These are phyloP conservation scores for Chaunax sp. DNA, from an alignment of 2,797 vertebrate species.

Conservation along the genomic window DNA sequence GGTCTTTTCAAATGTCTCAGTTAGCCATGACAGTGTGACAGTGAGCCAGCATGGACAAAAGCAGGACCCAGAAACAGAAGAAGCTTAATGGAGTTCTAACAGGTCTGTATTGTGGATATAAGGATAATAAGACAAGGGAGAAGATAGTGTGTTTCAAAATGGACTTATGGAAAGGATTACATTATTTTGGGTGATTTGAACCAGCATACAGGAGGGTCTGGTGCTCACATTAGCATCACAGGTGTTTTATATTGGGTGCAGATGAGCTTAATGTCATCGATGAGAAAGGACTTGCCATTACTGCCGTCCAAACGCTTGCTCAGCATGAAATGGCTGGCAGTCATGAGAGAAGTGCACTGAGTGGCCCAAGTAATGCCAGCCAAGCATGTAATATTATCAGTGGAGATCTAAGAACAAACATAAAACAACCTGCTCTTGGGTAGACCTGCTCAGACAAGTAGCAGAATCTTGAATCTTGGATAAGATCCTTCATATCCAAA, in stretches of 20 bases:
- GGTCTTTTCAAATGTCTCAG: neutral
- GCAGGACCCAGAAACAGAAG: neutral
- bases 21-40: no score
- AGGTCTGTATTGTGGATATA: neutral
- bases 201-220: neutral
- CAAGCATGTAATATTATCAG: conserved; percentile 50
- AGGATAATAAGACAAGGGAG: neutral
- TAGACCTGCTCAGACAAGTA: conserved; percentile 5
- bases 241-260: neutral
- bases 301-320: conserved; percentile 44
- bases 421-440: conserved; percentile 35
- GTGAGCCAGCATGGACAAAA: neutral
- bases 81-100: neutral
- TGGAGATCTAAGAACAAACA: conserved; percentile 47
- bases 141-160: conserved; percentile 13
- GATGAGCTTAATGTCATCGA: no score
- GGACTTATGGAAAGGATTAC: conserved; percentile 1
- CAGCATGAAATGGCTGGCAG: conserved; percentile 53
- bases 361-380: conserved; percentile 41
- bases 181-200: conserved; percentile 11
- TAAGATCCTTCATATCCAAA: neutral
- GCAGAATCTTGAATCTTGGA: conserved; percentile 11
- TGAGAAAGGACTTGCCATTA: conserved; percentile 35
- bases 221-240: conserved; percentile 20
- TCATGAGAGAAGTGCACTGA: conserved; percentile 31